Evolutionary conservation across 2,113 vertebrate genomes (phyloP).

Genomic region (Sialia sialis): DNA sequence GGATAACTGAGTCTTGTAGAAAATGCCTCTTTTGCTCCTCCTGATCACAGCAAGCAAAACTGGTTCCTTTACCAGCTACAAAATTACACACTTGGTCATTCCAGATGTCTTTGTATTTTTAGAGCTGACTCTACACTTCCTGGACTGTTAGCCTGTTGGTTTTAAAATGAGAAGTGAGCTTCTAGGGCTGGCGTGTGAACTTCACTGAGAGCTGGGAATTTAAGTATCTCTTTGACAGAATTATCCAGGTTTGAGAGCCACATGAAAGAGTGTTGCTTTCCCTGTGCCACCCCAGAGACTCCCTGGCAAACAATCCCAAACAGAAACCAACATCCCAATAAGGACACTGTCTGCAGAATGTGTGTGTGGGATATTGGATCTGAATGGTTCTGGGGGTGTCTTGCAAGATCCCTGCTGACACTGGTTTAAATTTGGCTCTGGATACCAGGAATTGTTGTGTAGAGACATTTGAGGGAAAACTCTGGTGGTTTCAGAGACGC

Average conservation of each 20-base stretch:
- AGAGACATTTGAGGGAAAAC: neutral
- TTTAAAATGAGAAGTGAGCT: slow-evolving; percentile 27
- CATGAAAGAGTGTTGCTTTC: neutral
- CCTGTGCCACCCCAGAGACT: neutral
- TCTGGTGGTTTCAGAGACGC: neutral
- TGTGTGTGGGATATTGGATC: neutral
- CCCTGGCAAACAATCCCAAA: neutral
- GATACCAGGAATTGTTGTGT: neutral
- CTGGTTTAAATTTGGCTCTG: neutral
- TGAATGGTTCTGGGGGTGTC: neutral
- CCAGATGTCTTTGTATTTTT: slow-evolving; percentile 29
- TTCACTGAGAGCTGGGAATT: neutral
- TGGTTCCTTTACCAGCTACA: neutral
- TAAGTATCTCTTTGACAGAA: neutral
- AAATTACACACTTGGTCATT: slow-evolving; percentile 13
- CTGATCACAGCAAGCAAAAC: neutral
- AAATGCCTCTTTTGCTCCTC: neutral
- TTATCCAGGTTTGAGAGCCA: neutral
- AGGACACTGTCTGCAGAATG: neutral
- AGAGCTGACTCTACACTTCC: neutral
- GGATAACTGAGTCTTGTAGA: neutral
- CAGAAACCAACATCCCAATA: neutral
- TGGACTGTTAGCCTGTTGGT: neutral
- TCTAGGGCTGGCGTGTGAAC: neutral
- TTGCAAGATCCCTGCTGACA: neutral